Percentiles rank a stretch among this genome's conserved stretches.
Conservation (phyloP, 37 sponge, comb jelly and placozoan genomes). For the Ephydatia muelleri region DNA sequence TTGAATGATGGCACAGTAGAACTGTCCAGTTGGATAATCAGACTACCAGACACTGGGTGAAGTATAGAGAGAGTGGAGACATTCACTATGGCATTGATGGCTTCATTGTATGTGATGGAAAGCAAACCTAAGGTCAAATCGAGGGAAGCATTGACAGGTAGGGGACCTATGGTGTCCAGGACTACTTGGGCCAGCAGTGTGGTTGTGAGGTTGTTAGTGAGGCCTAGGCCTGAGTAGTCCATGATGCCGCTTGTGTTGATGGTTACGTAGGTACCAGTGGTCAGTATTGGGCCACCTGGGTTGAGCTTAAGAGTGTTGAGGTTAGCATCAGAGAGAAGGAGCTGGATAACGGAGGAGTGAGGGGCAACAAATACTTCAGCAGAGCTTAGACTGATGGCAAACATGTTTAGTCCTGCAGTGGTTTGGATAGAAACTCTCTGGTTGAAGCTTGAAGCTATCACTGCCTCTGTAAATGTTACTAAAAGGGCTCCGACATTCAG, state of each 20-base stretch:
- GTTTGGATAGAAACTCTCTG: slow-evolving; percentile 40
- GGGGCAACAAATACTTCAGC: slow-evolving; percentile 31
- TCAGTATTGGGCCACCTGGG: not conserved
- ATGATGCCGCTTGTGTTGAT: slow-evolving; percentile 41
- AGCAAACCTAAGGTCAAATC: slow-evolving; percentile 80
- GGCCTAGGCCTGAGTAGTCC: slow-evolving; percentile 70
- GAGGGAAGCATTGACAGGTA: slow-evolving; percentile 36
- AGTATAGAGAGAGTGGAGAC: slow-evolving; percentile 41
- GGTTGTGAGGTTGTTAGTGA: slow-evolving; percentile 13
- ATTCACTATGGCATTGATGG: slow-evolving; percentile 33
- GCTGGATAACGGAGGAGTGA: slow-evolving; percentile 63
- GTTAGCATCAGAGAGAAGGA: slow-evolving; percentile 54
- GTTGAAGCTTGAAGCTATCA: slow-evolving; percentile 50
- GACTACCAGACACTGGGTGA: slow-evolving; percentile 36
- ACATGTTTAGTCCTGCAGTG: slow-evolving; percentile 1
- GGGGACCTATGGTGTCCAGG: slow-evolving; percentile 72
- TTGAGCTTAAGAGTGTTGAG: slow-evolving; percentile 50
- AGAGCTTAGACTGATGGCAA: not conserved
- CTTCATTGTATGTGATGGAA: slow-evolving; percentile 67
- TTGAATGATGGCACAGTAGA: slow-evolving; percentile 13
- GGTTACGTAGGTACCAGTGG: slow-evolving; percentile 41
- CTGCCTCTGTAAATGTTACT: slow-evolving; percentile 73
- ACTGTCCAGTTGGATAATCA: slow-evolving; percentile 30
- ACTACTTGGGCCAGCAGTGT: slow-evolving; percentile 39
- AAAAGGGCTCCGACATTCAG: slow-evolving; percentile 66